phyloP scores from a whole-genome alignment of 1,140 invertebrate genomes.

The Drosophila sproati region DNA sequence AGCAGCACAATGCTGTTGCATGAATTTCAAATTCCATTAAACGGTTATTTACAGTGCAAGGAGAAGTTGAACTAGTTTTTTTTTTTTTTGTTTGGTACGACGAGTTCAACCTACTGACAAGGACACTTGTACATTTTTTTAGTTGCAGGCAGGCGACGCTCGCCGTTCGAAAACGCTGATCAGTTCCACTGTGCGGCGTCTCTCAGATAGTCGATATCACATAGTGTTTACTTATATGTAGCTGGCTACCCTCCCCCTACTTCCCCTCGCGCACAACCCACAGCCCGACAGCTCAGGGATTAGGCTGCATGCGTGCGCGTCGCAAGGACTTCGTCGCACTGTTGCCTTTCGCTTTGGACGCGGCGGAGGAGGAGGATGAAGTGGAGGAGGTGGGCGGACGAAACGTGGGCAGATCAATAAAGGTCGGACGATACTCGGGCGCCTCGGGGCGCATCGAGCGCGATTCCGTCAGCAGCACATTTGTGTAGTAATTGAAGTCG shows the following conservation, averaged over 20 bases:
- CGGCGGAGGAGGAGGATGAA: not conserved
- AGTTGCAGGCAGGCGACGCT: not conserved
- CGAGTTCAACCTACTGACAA: conserved; percentile 9
- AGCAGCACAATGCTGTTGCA: conserved; percentile 23
- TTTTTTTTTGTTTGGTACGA: conserved; percentile 21
- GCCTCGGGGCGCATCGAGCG: conserved; percentile 72
- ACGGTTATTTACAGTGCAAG: conserved; percentile 52
- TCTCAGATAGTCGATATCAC: conserved; percentile 61
- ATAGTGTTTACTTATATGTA: conserved; percentile 55
- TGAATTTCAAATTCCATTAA: conserved; percentile 54
- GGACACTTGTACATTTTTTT: not conserved
- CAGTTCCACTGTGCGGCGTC: conserved; percentile 28
- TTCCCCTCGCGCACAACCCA: not conserved
- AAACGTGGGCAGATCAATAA: conserved; percentile 81
- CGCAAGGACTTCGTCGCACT: conserved; percentile 6
- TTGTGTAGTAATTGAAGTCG: conserved; percentile 72
- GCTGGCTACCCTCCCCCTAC: not conserved
- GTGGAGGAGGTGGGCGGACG: conserved; percentile 47
- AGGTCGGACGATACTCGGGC: conserved; percentile 72
- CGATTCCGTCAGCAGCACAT: conserved; percentile 64
- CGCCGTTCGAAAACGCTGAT: not conserved
- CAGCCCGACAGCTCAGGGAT: not conserved
- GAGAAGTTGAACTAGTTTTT: not conserved
- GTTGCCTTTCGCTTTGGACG: conserved; percentile 27
- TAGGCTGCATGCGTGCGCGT: conserved; percentile 34